A percentile compares a stretch with the other conserved stretches of the same genome.
phyloP scores from a whole-genome alignment of 2,797 vertebrate genomes.

The Callimico goeldii region DNA sequence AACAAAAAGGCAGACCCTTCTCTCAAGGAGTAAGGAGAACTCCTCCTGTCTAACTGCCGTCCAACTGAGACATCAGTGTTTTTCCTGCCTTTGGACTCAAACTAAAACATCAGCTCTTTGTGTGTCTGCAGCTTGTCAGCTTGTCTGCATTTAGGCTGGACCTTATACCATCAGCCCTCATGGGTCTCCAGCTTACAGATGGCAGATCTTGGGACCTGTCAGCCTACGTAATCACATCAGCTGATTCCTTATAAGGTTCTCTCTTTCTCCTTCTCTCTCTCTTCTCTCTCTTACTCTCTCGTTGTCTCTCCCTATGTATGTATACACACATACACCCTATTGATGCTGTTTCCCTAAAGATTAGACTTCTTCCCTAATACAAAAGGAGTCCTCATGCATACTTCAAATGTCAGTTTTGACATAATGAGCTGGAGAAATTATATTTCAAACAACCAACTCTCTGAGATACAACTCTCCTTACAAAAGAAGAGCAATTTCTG shows the following conservation, averaged over 20 bases:
- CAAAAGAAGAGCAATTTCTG: not conserved
- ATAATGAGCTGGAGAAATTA: slow-evolving; percentile 10
- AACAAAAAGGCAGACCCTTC: not conserved
- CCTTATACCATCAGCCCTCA: not conserved
- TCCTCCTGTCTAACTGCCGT: not conserved
- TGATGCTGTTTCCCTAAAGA: not conserved
- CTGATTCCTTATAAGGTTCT: not conserved
- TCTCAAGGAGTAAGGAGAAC: not conserved
- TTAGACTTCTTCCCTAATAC: not conserved
- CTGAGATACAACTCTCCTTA: not conserved
- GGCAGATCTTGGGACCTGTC: too few relatives aligned
- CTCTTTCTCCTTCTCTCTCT: not conserved
- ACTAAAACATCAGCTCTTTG: not conserved
- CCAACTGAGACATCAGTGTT: not conserved
- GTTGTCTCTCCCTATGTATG: not conserved
- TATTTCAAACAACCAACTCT: not conserved
- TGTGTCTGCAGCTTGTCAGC: not conserved
- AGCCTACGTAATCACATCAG: not conserved
- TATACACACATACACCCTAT: not conserved
- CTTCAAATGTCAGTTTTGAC: slow-evolving; percentile 29
- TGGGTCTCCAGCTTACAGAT: not conserved
- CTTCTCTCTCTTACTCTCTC: too few relatives aligned
- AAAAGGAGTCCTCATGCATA: not conserved
- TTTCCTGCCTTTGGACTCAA: not conserved
- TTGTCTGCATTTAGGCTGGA: not conserved